Evolutionary conservation across 2,888 invertebrate species (phyloP).

Genomic region (Drosophila sordidapex): DNA sequence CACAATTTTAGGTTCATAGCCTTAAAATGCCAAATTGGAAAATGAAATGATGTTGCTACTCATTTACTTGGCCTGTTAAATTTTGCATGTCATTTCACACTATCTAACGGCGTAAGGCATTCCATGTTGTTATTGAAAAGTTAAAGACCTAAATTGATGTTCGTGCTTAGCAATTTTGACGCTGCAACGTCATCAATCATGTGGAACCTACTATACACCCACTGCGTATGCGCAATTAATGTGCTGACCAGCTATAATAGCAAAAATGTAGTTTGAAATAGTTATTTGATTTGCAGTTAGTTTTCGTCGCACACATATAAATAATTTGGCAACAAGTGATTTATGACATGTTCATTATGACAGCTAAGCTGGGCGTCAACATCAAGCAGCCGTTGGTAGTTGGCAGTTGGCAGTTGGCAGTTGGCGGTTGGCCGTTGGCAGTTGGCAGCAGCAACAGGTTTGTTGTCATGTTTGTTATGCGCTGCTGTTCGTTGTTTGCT

Average conservation of each 20-base stretch:
- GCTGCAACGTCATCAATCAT: conserved; percentile 56
- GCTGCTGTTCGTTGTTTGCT: conserved; percentile 45
- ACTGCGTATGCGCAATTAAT: conserved; percentile 42
- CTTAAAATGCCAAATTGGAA: conserved; percentile 55
- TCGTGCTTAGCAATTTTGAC: neutral
- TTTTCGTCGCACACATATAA: conserved; percentile 54
- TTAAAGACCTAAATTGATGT: neutral
- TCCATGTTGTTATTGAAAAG: neutral
- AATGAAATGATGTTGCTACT: conserved; percentile 48
- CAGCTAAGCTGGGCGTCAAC: conserved; percentile 50
- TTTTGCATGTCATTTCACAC: conserved; percentile 60
- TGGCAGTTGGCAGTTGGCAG: conserved; percentile 5
- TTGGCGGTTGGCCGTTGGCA: conserved; percentile 4
- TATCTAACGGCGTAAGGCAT: conserved; percentile 12
- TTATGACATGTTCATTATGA: conserved; percentile 75
- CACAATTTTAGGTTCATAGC: conserved; percentile 37
- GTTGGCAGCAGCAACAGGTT: conserved; percentile 64
- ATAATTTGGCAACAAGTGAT: conserved; percentile 66
- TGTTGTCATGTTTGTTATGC: conserved; percentile 52
- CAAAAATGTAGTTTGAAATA: conserved; percentile 23
- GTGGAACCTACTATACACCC: conserved; percentile 27
- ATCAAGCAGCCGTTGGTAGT: conserved; percentile 13
- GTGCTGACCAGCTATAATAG: conserved; percentile 32
- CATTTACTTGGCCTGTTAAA: conserved; percentile 60
- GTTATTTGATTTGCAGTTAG: conserved; percentile 24